Conservation (phyloP, 2,113 vertebrate species). For the Eleginops maclovinus region DNA sequence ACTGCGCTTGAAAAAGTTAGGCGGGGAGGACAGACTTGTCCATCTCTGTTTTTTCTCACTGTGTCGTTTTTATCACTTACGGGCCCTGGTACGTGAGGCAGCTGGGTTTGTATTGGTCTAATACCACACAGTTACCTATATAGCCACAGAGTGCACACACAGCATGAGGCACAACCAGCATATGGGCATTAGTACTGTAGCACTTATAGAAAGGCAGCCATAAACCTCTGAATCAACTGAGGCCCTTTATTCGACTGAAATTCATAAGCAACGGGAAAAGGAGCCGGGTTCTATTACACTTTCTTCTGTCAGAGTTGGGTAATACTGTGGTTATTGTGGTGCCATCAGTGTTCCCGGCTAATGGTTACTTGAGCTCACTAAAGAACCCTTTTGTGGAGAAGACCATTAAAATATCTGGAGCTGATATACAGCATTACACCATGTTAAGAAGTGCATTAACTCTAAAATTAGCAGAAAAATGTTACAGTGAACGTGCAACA, state of each 20-base stretch:
- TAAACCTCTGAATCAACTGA: constrained; percentile 67
- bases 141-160: constrained; percentile 31
- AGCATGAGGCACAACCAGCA: constrained; percentile 33
- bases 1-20: constrained; percentile 65
- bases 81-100: constrained; percentile 61
- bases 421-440: constrained; percentile 26
- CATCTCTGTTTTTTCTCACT: constrained; percentile 82
- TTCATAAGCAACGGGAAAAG: constrained; percentile 63
- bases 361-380: constrained; percentile 54
- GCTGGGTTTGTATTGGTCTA: constrained; percentile 56
- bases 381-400: constrained; percentile 54
- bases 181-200: constrained; percentile 23
- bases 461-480: constrained; percentile 14
- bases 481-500: neutral
- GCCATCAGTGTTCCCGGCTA: constrained; percentile 57
- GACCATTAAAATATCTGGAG: constrained; percentile 53
- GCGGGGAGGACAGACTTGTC: constrained; percentile 65
- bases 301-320: constrained; percentile 55
- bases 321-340: constrained; percentile 72
- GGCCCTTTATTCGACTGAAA: constrained; percentile 56
- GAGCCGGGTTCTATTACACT: constrained; percentile 61
- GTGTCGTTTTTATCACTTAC: constrained; percentile 82
- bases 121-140: constrained; percentile 56
- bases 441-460: constrained; percentile 10
- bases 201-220: constrained; percentile 41